phyloP scores from a whole-genome alignment of 2,888 invertebrate genomes.

The Acanthoscelides obtectus region DNA sequence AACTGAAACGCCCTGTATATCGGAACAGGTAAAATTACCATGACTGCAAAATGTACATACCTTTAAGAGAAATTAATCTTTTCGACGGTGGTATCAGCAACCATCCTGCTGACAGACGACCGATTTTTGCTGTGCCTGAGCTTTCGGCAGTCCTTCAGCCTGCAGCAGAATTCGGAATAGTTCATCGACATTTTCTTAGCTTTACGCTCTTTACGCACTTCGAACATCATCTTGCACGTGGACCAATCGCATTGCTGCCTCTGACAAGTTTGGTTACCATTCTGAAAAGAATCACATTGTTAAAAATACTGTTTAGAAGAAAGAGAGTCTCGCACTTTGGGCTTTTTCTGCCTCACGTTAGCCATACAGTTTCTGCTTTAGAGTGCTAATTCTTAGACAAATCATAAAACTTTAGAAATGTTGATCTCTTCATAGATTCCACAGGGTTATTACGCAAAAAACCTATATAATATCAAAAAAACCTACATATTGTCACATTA shows the following conservation, averaged over 20 bases:
- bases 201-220: slow-evolving; percentile 34
- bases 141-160: slow-evolving; percentile 39
- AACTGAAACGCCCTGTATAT: too few species aligned
- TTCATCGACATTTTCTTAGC: slow-evolving; percentile 49
- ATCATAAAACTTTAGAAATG: too few species aligned
- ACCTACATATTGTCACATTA: too few species aligned
- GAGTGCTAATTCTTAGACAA: too few species aligned
- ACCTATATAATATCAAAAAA: too few species aligned
- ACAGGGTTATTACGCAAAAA: too few species aligned
- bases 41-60: neutral
- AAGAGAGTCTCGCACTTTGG: too few species aligned
- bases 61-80: slow-evolving; percentile 3
- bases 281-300: slow-evolving; percentile 58
- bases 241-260: slow-evolving; percentile 75
- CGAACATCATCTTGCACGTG: slow-evolving; percentile 57
- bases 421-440: too few species aligned
- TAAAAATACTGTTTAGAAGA: slow-evolving; percentile 1
- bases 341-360: too few species aligned
- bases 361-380: too few species aligned
- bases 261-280: slow-evolving; percentile 74
- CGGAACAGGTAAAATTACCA: too few species aligned
- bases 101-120: slow-evolving; percentile 12
- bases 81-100: slow-evolving; percentile 9
- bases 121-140: slow-evolving; percentile 32
- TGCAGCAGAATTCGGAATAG: slow-evolving; percentile 42